Conservation (phyloP, 2,888 invertebrate species). For the Lymantria monacha region DNA sequence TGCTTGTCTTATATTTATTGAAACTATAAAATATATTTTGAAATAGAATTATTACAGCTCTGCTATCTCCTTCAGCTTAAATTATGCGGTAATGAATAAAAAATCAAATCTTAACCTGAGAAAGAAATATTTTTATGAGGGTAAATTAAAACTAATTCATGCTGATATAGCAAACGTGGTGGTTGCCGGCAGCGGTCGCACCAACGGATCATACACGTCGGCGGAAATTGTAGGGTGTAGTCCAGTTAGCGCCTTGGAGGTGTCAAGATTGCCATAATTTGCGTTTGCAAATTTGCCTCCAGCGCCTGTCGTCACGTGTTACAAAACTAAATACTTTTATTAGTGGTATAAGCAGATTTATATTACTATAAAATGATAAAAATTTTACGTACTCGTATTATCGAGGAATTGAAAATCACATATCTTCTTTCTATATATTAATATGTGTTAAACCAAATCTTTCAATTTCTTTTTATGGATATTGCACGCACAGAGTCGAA, state of each 20-base stretch:
- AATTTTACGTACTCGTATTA: constrained; percentile 31
- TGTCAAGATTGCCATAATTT: constrained; percentile 82
- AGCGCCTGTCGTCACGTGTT: constrained; percentile 78
- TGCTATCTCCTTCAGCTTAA: too few species aligned
- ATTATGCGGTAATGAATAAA: too few species aligned
- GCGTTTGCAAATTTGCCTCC: constrained; percentile 61
- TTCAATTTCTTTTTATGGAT: too few species aligned
- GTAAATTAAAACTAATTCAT: constrained; percentile 58
- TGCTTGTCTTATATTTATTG: too few species aligned
- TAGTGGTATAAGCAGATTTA: constrained; percentile 59
- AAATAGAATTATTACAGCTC: too few species aligned
- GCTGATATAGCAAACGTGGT: constrained; percentile 30
- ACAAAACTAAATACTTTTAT: constrained; percentile 73
- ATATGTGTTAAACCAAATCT: too few species aligned
- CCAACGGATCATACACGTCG: constrained; percentile 48
- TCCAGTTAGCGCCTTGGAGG: constrained; percentile 80
- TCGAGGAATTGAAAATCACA: background rate
- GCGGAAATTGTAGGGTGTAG: constrained; percentile 70
- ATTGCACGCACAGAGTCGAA: too few species aligned
- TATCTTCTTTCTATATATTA: too few species aligned
- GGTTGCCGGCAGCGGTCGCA: constrained; percentile 21
- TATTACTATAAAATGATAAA: constrained; percentile 57
- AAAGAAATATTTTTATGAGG: constrained; percentile 31
- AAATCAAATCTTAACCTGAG: too few species aligned
- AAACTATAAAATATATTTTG: too few species aligned